Evolutionary conservation across 2,888 invertebrate species (phyloP).

Genomic region (Chymomyza amoena): DNA sequence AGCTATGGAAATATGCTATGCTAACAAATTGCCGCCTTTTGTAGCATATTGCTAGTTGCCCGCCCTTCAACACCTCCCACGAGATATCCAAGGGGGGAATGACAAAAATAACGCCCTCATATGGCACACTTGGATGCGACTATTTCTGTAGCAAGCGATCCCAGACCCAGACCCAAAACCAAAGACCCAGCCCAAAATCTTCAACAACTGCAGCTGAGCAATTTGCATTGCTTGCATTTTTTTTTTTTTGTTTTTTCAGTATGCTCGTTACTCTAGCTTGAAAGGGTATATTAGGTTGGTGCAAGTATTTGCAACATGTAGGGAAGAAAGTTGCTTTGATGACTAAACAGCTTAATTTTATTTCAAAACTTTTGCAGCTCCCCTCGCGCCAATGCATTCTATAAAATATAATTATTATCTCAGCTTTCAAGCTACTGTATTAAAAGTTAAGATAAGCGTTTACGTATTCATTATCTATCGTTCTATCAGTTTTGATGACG

Average conservation of each 20-base stretch:
- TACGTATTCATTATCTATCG: too few species aligned
- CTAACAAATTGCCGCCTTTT: background rate
- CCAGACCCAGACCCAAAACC: background rate
- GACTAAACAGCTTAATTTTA: too few species aligned
- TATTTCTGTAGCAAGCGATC: background rate
- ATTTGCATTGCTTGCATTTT: background rate
- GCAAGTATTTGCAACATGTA: too few species aligned
- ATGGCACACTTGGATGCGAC: constrained; percentile 15
- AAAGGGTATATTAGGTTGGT: too few species aligned
- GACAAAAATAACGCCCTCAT: constrained; percentile 39
- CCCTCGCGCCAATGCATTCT: too few species aligned
- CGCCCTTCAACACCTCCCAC: background rate
- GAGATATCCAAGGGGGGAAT: constrained; percentile 2
- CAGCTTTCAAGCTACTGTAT: too few species aligned
- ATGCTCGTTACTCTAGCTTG: background rate
- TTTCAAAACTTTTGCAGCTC: too few species aligned
- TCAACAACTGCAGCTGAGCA: background rate
- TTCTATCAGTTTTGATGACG: too few species aligned
- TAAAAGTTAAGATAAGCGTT: too few species aligned
- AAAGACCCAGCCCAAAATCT: background rate
- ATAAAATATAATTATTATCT: too few species aligned
- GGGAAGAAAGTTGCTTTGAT: too few species aligned
- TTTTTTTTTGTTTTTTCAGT: background rate
- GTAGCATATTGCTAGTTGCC: background rate
- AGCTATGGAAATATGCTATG: background rate